Evolutionary conservation across 2,888 invertebrate species (phyloP).

Genomic region (Griposia aprilina): DNA sequence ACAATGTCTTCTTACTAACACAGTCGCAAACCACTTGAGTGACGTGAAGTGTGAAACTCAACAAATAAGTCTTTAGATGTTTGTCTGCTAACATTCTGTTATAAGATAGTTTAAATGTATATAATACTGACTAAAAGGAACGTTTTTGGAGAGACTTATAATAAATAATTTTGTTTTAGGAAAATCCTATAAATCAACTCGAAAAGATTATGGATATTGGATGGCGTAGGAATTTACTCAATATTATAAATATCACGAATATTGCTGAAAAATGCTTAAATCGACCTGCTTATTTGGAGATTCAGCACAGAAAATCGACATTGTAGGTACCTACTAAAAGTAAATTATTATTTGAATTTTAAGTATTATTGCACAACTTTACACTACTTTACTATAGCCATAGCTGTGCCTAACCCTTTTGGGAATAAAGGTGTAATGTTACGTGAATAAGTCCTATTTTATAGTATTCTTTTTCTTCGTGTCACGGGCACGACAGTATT

Average conservation of each 20-base stretch:
- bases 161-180: not conserved
- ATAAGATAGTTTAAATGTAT: not conserved
- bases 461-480: too few relatives aligned
- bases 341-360: not conserved
- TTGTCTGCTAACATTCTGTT: not conserved
- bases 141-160: not conserved
- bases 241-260: not conserved
- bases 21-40: slow-evolving; percentile 4
- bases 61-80: slow-evolving; percentile 17
- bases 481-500: too few relatives aligned
- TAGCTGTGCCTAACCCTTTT: too few relatives aligned
- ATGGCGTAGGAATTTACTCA: not conserved
- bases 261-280: not conserved
- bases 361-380: too few relatives aligned
- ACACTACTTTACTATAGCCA: too few relatives aligned
- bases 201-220: not conserved
- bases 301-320: not conserved
- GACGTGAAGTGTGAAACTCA: slow-evolving; percentile 28
- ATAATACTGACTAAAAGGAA: slow-evolving; percentile 1
- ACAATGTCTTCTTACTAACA: not conserved
- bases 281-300: not conserved
- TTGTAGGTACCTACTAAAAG: not conserved
- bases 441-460: too few relatives aligned
- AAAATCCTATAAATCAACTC: not conserved
- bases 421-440: too few relatives aligned